Base-by-base conservation (phyloP, 23 tunicate species). In the Trididemnum clinides region DNA sequence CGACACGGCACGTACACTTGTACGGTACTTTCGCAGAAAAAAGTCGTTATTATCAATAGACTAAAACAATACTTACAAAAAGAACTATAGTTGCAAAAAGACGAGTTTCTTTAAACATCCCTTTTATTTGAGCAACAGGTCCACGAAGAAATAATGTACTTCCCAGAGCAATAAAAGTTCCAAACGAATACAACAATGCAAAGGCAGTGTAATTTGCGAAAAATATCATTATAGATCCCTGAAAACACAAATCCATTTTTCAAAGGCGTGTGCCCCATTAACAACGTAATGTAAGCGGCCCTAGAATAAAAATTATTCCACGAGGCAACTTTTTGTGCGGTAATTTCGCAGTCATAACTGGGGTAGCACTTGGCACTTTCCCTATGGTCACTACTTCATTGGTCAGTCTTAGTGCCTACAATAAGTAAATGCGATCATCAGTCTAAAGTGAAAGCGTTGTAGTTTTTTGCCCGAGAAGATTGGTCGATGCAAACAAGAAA, bases 31-130 rank as follows among this genome's bases (percentile, higher is more conserved):
- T n/a, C n/a, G n/a, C n/a, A n/a, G n/a, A n/a, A n/a, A n/a, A 44
- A 44, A 10, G 10, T 44, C 15, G 54, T 44, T 44, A 10, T 44
- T 44, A 7, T 44, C 15, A 44, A 44, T 44, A 15, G 54, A 15
- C 15, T 44, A 44, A 10, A 44, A 44, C 10, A 7, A 15, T 44
- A 73, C 90, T 77, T 88, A 93, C 98, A 19, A 93, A 21, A 88
- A 93, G 90, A 33, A 88, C 73, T n/a, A 93, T 85, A 3, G 98
- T 88, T 10, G 98, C 98, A 71, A 93, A 58, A 10, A 93, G 84
- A 79, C 98, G 49, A 15, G 98, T 93, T 50, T 93, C 98, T 58
- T 93, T 88, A 71, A 93, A 93, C 98, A 93, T 93, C 84, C 92
- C 85, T 49, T 88, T 88, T 6, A 93, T 38, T 54, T 93, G 98